A percentile compares a stretch with the other conserved stretches of the same genome.
Conservation (phyloP, 2,888 invertebrate genomes). For the Rhingia campestris region DNA sequence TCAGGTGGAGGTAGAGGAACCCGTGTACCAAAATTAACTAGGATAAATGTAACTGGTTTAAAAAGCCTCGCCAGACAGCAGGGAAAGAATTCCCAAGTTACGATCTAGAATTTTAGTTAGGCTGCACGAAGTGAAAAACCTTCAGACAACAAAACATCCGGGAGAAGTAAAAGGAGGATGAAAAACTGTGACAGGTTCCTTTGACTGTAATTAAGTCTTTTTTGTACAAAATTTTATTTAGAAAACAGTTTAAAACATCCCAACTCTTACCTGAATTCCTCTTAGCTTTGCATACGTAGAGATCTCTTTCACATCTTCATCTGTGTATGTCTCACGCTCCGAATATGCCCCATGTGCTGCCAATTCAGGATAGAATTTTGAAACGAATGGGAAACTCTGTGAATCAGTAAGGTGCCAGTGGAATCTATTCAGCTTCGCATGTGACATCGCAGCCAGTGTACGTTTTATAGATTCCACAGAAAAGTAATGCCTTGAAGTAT, state of each 20-base stretch:
- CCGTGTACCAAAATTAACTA: too few relatives aligned
- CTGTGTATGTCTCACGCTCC: slow-evolving; percentile 89
- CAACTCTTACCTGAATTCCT: slow-evolving; percentile 89
- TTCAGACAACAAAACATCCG: too few relatives aligned
- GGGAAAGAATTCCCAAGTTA: too few relatives aligned
- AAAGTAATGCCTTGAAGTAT: slow-evolving; percentile 95
- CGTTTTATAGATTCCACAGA: slow-evolving; percentile 88
- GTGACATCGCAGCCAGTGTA: slow-evolving; percentile 93
- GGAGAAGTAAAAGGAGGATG: too few relatives aligned
- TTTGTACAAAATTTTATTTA: slow-evolving; percentile 80
- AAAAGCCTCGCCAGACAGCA: too few relatives aligned
- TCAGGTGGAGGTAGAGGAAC: too few relatives aligned
- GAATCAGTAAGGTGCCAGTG: slow-evolving; percentile 97
- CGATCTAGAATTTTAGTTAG: too few relatives aligned
- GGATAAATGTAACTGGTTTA: too few relatives aligned
- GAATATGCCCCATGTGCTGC: slow-evolving; percentile 93
- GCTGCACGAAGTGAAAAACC: too few relatives aligned
- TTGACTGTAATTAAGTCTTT: background rate
- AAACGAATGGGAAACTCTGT: slow-evolving; percentile 94
- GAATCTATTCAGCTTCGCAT: slow-evolving; percentile 94
- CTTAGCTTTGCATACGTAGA: slow-evolving; percentile 90
- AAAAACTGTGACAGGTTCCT: too few relatives aligned
- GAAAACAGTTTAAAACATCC: too few relatives aligned
- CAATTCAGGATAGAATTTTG: slow-evolving; percentile 89
- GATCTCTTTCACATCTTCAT: slow-evolving; percentile 88